Conservation (phyloP, 1,140 invertebrate genomes). For the Zaprionus vittiger region DNA sequence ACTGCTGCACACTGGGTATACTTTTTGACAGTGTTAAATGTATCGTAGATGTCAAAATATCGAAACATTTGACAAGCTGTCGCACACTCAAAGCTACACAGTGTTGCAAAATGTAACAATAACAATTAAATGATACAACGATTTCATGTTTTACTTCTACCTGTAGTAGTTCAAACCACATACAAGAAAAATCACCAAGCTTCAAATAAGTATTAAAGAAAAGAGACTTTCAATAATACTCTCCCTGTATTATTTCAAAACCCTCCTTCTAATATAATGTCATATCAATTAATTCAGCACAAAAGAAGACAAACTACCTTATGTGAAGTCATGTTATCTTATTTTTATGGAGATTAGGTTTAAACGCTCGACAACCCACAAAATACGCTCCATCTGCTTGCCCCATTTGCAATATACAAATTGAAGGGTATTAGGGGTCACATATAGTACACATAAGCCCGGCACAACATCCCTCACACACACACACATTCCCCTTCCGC, state of each 20-base stretch:
- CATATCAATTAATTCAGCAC: no score
- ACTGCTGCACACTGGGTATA: neutral
- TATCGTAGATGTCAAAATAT: conserved; percentile 28
- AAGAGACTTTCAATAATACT: neutral
- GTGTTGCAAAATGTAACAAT: conserved; percentile 2
- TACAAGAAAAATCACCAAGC: no score
- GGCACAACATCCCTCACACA: neutral
- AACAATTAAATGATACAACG: neutral
- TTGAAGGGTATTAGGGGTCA: conserved; percentile 1
- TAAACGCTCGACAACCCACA: neutral
- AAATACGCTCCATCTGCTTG: neutral
- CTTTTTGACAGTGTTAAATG: neutral
- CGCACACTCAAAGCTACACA: conserved; percentile 11
- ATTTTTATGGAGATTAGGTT: no score
- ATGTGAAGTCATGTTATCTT: no score
- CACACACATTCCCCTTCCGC: neutral
- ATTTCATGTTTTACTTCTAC: no score
- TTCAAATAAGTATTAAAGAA: neutral
- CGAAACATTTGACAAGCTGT: conserved; percentile 31
- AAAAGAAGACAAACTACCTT: no score
- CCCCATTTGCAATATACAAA: neutral
- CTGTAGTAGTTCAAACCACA: no score
- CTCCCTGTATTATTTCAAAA: no score
- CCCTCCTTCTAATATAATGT: no score
- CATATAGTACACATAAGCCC: neutral